Evolutionary conservation across 2,113 vertebrate genomes (phyloP).

Genomic region (Phyllostomus discolor): DNA sequence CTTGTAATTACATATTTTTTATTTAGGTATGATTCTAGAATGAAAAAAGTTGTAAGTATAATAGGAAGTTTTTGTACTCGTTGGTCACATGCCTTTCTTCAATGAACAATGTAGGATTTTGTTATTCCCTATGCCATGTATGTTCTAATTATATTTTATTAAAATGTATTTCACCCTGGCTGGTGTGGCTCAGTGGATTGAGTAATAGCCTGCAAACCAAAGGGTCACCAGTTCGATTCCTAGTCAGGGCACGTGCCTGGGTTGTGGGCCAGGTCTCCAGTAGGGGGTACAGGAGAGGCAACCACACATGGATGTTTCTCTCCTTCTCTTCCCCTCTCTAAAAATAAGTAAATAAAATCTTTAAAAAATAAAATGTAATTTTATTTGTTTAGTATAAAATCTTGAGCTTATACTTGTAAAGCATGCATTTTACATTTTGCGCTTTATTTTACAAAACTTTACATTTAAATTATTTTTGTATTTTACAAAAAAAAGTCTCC

Average conservation of each 20-base stretch:
- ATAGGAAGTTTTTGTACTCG: background rate
- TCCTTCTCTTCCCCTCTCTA: too few relatives aligned
- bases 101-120: background rate
- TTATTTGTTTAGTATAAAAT: background rate
- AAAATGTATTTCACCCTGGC: too few relatives aligned
- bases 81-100: background rate
- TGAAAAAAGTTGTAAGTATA: background rate
- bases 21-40: background rate
- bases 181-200: too few relatives aligned
- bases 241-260: too few relatives aligned
- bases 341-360: too few relatives aligned
- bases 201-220: too few relatives aligned
- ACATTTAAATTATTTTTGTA: background rate
- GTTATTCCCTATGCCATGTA: background rate
- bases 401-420: background rate
- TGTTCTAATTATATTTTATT: background rate
- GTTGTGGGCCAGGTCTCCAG: too few relatives aligned
- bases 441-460: background rate
- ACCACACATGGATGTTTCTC: too few relatives aligned
- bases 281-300: too few relatives aligned
- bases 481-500: background rate
- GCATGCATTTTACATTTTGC: background rate
- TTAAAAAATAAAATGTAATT: background rate
- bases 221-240: too few relatives aligned
- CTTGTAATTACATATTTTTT: background rate